Conservation (phyloP, 53 echinoderm and acorn worm genomes). For the Temnopleurus reevesii region DNA sequence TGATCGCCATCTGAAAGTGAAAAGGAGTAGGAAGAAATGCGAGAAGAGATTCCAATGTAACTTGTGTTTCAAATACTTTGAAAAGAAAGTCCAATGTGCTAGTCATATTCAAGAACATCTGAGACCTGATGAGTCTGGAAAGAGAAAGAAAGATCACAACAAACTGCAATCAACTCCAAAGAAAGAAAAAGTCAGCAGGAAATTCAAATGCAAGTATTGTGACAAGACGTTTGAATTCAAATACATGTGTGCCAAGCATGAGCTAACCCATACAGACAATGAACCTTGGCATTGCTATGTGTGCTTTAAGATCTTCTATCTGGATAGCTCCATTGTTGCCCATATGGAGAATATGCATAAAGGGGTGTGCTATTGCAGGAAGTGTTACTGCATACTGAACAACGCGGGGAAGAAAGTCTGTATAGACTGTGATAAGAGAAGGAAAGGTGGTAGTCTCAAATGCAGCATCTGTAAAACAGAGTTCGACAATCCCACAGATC, state of each 20-base stretch:
- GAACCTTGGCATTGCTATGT: conserved; percentile 40
- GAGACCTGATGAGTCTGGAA: background rate
- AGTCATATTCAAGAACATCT: background rate
- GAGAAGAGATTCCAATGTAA: background rate
- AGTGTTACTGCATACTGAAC: background rate
- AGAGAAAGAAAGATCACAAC: background rate
- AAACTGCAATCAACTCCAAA: background rate
- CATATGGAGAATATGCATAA: background rate
- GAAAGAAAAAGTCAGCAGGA: background rate
- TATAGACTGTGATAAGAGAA: conserved; percentile 12
- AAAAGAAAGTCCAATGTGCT: background rate
- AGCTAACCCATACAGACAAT: background rate
- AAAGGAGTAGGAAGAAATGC: background rate
- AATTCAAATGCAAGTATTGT: conserved; percentile 40
- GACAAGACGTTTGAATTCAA: background rate
- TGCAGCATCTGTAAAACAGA: conserved; percentile 30
- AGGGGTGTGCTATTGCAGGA: background rate
- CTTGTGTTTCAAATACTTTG: background rate
- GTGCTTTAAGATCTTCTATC: conserved; percentile 47
- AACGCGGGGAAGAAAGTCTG: background rate
- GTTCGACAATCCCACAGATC: background rate
- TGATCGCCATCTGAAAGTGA: background rate
- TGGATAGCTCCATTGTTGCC: background rate
- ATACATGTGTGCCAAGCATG: conserved; percentile 39
- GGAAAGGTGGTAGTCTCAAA: background rate